Base-by-base conservation (phyloP, 1,140 invertebrate genomes). In the Drosophila navojoa region DNA sequence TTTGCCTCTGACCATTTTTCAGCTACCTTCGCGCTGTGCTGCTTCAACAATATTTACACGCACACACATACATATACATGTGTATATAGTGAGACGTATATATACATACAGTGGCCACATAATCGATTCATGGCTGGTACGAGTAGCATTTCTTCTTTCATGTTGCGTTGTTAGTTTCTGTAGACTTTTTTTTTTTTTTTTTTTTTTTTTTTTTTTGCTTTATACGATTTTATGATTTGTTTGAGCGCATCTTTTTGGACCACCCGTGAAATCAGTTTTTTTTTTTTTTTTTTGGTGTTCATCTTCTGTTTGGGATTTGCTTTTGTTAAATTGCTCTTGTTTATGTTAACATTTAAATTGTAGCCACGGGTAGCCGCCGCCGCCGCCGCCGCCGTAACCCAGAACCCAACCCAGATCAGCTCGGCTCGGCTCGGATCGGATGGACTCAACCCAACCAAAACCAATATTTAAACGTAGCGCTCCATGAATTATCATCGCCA, bases 301-400 rank as follows among this genome's bases (percentile, higher is more conserved):
- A 22, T 22, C 16, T 25, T 49, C 16, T 49, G 6, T 49, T 49
- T 79, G 27, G 47, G 61, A 62, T 70, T 79, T 70, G 66, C 79
- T 90, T 90, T 81, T 86, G 81, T 90, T 90, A 90, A 90, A 90
- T 90, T 90, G 89, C 87, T 90, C 87, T 90, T 90, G 87, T 90
- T 90, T 90, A 90, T 90, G 87, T 89, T 90, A 90, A 90, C 87
- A 90, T 90, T 90, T 90, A 90, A 87, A 90, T 90, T 90, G 87
- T 90, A 75, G 84, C 85, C 84, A 90, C 84, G 84, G 84, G 85
- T 89, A 78, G 80, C 70, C 80, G 45, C 53, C 57, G 71, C 59
- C 19, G 19, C 19, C 19, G 44, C 69, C 50, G 64, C 42, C 58
- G 35, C 62, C 47, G 75, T 55, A 29, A 32, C 13, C n/a, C 45